A percentile compares a stretch with the other conserved stretches of the same genome.
Conservation (phyloP, 2,113 vertebrate genomes). For the Narcine bancroftii region DNA sequence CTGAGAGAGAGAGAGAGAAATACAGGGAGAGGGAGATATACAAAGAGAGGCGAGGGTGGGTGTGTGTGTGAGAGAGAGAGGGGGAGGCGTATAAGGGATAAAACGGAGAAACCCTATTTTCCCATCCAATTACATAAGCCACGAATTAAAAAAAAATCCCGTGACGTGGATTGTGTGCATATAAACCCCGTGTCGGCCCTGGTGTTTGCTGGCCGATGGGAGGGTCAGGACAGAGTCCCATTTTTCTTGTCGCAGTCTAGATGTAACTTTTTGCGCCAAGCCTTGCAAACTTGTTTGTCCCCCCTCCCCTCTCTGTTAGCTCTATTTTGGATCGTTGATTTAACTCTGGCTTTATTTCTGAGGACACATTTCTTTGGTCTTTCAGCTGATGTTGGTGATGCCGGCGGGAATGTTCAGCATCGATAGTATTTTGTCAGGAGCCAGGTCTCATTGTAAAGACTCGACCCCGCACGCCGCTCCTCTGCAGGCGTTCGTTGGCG, state of each 20-base stretch:
- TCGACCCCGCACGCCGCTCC: constrained; percentile 72
- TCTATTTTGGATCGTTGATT: constrained; percentile 36
- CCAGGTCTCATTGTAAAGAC: constrained; percentile 84
- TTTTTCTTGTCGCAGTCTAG: constrained; percentile 34
- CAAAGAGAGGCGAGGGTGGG: too few relatives aligned
- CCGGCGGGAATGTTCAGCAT: constrained; percentile 97
- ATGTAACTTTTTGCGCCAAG: not conserved
- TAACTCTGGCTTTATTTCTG: not conserved
- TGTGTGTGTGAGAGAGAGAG: too few relatives aligned
- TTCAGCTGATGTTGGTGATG: constrained; percentile 63
- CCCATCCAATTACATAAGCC: constrained; percentile 67
- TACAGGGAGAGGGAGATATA: too few relatives aligned
- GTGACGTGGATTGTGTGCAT: constrained; percentile 86
- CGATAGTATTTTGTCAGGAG: constrained; percentile 87
- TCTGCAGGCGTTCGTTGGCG: constrained; percentile 70
- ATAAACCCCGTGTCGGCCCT: constrained; percentile 52
- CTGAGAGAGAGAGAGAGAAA: too few relatives aligned
- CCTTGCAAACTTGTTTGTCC: constrained; percentile 28
- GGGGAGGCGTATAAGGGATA: too few relatives aligned
- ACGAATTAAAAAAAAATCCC: constrained; percentile 49
- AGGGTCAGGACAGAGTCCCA: constrained; percentile 57
- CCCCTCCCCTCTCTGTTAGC: constrained; percentile 18
- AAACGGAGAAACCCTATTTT: constrained; percentile 56
- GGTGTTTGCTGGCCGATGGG: constrained; percentile 42
- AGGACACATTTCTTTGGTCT: constrained; percentile 29